Conservation (phyloP, 2,113 vertebrate genomes). For the Tragulus kanchil region DNA sequence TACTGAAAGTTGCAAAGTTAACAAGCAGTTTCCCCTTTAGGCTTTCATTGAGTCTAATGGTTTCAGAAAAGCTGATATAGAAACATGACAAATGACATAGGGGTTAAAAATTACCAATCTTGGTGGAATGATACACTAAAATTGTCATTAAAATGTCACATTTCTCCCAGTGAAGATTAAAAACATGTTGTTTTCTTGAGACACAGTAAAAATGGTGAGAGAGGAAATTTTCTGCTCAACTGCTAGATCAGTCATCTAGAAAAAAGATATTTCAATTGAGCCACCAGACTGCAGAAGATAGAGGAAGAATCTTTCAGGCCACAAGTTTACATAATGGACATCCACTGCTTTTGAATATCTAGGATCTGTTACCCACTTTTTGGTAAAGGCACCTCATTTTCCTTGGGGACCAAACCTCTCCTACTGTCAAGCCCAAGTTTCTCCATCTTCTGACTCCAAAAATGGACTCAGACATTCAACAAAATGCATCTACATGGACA, state of each 20-base stretch:
- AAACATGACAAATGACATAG: not conserved
- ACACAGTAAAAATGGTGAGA: not conserved
- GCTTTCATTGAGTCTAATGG: not conserved
- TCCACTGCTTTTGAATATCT: not conserved
- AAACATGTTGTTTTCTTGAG: not conserved
- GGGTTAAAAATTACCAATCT: not conserved
- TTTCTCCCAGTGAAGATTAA: not conserved
- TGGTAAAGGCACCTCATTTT: not conserved
- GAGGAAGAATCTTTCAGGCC: not conserved
- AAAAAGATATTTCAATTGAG: not conserved
- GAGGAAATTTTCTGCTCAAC: not conserved
- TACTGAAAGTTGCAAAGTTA: not conserved
- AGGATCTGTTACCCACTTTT: not conserved
- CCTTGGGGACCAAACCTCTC: not conserved
- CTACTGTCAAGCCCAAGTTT: too few relatives aligned
- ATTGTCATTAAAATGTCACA: constrained; percentile 20
- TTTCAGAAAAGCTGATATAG: not conserved
- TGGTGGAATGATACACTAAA: not conserved
- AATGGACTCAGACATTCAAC: not conserved
- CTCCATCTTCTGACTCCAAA: too few relatives aligned
- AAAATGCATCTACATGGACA: not conserved
- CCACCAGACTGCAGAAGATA: not conserved
- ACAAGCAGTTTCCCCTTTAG: constrained; percentile 2
- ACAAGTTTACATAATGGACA: not conserved
- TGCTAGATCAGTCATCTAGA: not conserved